Evolutionary conservation across 1,140 invertebrate species (phyloP), one percentile per base, ranked within the genome.

Genomic region (Diabrotica virgifera): DNA sequence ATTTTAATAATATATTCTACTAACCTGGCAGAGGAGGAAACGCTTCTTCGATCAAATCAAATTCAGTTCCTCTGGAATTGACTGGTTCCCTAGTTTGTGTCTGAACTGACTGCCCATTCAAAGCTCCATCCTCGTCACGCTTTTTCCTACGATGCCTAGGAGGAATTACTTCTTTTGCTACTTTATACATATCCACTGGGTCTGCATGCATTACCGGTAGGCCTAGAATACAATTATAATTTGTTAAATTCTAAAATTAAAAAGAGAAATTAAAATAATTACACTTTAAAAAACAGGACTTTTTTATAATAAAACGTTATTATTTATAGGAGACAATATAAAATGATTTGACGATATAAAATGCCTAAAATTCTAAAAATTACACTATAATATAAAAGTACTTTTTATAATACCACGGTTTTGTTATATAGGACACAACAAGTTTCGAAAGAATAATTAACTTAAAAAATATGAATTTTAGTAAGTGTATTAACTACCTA

Each of bases 11-110:
- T n/a, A 5, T 1, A 55, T 53, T 52, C 24, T 24, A 63, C 52
- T 66, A 56, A 70, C 89, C 89, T 53, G 91, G 91, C 76, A 94
- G 82, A 59, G 92, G 92, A 60, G 92, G 92, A 78, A 94, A 94
- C 56, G 91, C 87, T 50, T 88, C 84, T 66, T 89, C 89, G 79
- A 91, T 90, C 59, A 94, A 81, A 77, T 93, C 92, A 80, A 94
- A 94, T 73, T 91, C 85, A 24, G 84, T 81, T 54, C 81, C 81
- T 73, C 80, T 70, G 6, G 56, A 46, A 54, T 38, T 57, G 13
- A 58, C 12, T 36, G 36, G 5, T 46, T 66, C 63, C n/a, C 52
- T 61, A 24, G 65, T 62, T 50, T 68, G 62, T n/a, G 65, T 64
- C 38, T 65, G 62, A 24, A 59, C 56, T 9, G 40, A 52, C 12